Conservation (phyloP, 2,888 invertebrate genomes). For the Lottia gigantea region DNA sequence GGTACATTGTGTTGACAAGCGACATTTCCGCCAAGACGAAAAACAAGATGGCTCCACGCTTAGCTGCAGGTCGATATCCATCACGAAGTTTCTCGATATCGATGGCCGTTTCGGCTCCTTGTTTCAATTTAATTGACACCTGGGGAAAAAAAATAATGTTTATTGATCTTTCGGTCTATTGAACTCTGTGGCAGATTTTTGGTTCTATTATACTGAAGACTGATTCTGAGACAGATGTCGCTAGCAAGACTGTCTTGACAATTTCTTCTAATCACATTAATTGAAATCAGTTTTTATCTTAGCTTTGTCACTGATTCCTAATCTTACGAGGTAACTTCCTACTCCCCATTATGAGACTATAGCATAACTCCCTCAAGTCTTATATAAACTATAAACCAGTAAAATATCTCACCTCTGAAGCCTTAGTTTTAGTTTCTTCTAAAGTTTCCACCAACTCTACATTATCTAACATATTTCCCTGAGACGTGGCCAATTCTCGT, state of each 20-base stretch:
- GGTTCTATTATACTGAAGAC: no score
- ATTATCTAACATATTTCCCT: conserved; percentile 93
- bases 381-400: no score
- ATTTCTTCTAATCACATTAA: no score
- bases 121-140: conserved; percentile 80
- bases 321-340: no score
- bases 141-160: conserved; percentile 51
- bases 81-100: conserved; percentile 87
- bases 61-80: conserved; percentile 86
- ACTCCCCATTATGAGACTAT: no score
- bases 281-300: no score
- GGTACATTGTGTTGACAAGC: conserved; percentile 89
- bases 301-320: no score
- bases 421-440: conserved; percentile 89
- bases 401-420: conserved; percentile 76
- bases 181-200: no score
- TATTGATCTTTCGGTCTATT: no score
- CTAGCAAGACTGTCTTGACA: no score
- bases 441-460: conserved; percentile 85
- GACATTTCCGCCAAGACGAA: conserved; percentile 92
- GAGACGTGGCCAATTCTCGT: conserved; percentile 84
- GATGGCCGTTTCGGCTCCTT: conserved; percentile 80
- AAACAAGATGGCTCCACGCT: conserved; percentile 88
- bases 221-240: no score
- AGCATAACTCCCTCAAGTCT: no score